Evolutionary conservation across 1,140 invertebrate genomes (phyloP), one percentile per base, ranked within the genome.

Genomic region (Zaprionus tsacasi): DNA sequence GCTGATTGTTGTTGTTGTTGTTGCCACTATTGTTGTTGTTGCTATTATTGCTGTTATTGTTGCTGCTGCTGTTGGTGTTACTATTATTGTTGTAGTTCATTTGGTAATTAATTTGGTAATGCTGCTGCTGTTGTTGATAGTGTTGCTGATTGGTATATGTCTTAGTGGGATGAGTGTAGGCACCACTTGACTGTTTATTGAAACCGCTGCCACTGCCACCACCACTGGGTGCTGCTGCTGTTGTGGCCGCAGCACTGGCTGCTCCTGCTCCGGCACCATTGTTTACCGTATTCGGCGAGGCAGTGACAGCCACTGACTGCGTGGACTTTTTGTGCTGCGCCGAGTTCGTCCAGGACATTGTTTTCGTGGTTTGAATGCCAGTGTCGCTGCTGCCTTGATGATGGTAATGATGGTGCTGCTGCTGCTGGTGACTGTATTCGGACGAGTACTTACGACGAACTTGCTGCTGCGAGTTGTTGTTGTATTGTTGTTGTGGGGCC

Each of bases 271-370:
- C 58, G 10, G 78, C 66, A n/a, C 77, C 85, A 21, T 88, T 87
- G 36, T 87, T 88, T 2, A 89, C 83, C 35, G 63, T 81, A 35
- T 88, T 90, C 21, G 91, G 91, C 12, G 91, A 91, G 21, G 91
- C 91, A 15, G 91, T 92, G 11, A 92, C 91, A 7, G 91, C 87
- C 43, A 92, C 91, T 27, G 91, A 91, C 35, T 91, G 90, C 6
- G 91, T 92, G 25, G 86, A 91, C 60, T 92, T 92, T 57, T 92
- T 92, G 58, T 85, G 91, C 70, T 91, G 91, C 4, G 88, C 71
- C 0, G 91, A 91, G 35, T 92, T 92, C 1, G 91, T 92, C 91
- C 91, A 92, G 55, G 91, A 92, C 86, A 91, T 92, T 8, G 82
- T 79, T 56, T 92, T 92, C 50, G 85, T 92, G 17, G 89, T 91